Conservation (phyloP, 2,113 vertebrate species). For the Nothoprocta pentlandii region DNA sequence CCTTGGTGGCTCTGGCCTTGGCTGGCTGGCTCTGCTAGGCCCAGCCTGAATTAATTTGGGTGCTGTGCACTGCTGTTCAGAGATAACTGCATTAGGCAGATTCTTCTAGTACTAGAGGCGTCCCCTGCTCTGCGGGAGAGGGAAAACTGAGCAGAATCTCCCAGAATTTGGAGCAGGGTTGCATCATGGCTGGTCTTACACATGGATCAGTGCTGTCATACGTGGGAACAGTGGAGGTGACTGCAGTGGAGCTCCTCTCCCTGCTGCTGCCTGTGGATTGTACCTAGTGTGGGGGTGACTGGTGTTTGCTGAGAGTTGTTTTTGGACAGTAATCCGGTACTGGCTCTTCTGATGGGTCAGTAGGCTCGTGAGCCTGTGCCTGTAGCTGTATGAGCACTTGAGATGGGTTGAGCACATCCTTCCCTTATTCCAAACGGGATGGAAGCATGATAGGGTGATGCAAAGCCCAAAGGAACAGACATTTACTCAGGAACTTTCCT, state of each 20-base stretch:
- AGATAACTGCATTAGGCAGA: constrained; percentile 74
- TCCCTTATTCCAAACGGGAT: neutral
- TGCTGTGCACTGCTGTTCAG: constrained; percentile 65
- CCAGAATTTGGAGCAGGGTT: constrained; percentile 36
- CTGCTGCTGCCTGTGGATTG: neutral
- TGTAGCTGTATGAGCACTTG: neutral
- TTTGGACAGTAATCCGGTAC: neutral
- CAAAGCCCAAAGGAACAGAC: neutral
- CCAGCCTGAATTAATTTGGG: constrained; percentile 72
- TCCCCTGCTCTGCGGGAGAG: constrained; percentile 42
- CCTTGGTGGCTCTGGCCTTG: constrained; percentile 71
- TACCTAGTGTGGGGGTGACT: neutral
- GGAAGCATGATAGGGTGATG: neutral
- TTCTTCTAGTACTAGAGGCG: constrained; percentile 69
- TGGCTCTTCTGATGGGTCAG: neutral
- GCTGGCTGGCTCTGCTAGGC: constrained; percentile 62
- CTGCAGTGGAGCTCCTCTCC: neutral
- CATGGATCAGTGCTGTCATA: neutral
- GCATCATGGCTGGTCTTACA: neutral
- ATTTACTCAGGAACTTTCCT: neutral
- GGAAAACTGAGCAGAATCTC: constrained; percentile 42
- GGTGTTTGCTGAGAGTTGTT: neutral
- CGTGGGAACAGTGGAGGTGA: neutral
- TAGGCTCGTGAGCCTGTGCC: neutral
- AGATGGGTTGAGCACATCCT: neutral